Conservation (phyloP, 2,888 invertebrate genomes). For the Meganola albula region DNA sequence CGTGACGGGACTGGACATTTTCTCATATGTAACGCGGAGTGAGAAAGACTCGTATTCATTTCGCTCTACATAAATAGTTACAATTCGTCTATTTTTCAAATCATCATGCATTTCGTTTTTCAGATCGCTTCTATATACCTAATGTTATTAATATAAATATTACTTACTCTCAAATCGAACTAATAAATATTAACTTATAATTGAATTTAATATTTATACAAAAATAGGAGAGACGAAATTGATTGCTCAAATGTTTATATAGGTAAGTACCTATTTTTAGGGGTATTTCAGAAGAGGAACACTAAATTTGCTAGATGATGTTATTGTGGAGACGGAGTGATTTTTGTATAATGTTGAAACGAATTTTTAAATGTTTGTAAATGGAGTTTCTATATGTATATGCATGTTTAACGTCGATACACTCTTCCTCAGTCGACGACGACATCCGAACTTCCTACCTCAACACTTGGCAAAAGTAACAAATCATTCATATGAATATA, state of each 20-base stretch:
- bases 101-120: constrained; percentile 69
- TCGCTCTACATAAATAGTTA: constrained; percentile 60
- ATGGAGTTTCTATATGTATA: constrained; percentile 37
- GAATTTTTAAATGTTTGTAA: constrained; percentile 71
- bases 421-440: constrained; percentile 27
- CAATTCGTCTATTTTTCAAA: constrained; percentile 61
- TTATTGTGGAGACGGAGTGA: constrained; percentile 61
- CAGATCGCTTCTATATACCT: constrained; percentile 66
- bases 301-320: constrained; percentile 72
- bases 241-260: constrained; percentile 78
- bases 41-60: constrained; percentile 37
- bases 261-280: constrained; percentile 72
- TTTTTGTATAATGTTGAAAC: constrained; percentile 72
- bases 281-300: constrained; percentile 69
- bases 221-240: constrained; percentile 72
- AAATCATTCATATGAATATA: constrained; percentile 63
- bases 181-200: constrained; percentile 63
- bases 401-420: constrained; percentile 33
- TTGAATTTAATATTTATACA: constrained; percentile 74
- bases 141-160: constrained; percentile 50
- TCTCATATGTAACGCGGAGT: constrained; percentile 10
- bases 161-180: constrained; percentile 59
- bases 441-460: constrained; percentile 69
- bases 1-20: constrained; percentile 14
- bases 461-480: constrained; percentile 64